phyloP scores from a whole-genome alignment of 2,888 invertebrate genomes.

The Lymantria monacha region DNA sequence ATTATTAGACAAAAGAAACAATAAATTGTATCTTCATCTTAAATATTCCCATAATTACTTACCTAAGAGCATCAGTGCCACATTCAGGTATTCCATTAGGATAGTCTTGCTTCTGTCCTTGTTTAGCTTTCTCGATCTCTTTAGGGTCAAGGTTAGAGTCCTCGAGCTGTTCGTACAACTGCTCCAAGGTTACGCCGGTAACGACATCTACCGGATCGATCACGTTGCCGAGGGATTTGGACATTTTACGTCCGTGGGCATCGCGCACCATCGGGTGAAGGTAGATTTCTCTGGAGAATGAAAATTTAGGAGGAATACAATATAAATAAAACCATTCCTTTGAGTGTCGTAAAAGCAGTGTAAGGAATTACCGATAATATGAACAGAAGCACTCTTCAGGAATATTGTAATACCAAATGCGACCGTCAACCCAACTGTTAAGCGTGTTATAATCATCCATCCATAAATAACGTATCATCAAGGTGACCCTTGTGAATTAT shows the following conservation, averaged over 20 bases:
- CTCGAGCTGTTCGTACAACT: constrained; percentile 87
- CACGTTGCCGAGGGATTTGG: constrained; percentile 98
- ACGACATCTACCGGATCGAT: constrained; percentile 99
- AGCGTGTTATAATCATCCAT: too few relatives aligned
- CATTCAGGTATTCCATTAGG: constrained; percentile 98
- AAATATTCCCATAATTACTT: constrained; percentile 58
- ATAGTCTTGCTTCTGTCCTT: constrained; percentile 89
- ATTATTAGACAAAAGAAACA: too few relatives aligned
- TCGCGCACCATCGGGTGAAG: constrained; percentile 99
- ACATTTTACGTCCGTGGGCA: constrained; percentile 99
- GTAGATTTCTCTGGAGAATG: constrained; percentile 87
- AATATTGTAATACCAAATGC: too few relatives aligned
- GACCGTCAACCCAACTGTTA: too few relatives aligned
- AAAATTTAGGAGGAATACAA: neutral
- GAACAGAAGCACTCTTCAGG: too few relatives aligned
- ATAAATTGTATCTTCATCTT: too few relatives aligned
- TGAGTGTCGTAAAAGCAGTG: neutral
- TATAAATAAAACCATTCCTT: too few relatives aligned
- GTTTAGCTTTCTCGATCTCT: constrained; percentile 89
- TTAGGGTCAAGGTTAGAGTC: constrained; percentile 93
- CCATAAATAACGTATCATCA: too few relatives aligned
- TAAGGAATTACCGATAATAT: neutral
- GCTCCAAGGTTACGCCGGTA: constrained; percentile 90
- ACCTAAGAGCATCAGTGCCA: constrained; percentile 96
- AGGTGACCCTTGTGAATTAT: too few relatives aligned